phyloP scores from a whole-genome alignment of 1,140 invertebrate genomes.

The Drosophila triauraria region DNA sequence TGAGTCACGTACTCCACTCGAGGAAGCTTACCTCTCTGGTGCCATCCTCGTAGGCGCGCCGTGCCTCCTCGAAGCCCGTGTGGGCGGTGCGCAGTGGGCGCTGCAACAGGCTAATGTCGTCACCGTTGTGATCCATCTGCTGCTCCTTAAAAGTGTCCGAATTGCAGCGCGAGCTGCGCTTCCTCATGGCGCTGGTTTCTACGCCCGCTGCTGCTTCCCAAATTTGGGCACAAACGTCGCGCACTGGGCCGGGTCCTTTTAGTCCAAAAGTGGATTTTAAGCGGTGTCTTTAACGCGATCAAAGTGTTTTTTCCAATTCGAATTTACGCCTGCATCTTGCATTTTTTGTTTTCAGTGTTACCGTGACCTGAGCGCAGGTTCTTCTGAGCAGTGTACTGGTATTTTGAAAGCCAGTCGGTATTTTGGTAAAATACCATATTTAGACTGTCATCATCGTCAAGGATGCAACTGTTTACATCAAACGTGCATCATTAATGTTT shows the following conservation, averaged over 20 bases:
- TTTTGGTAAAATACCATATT: not conserved
- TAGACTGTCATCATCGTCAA: not conserved
- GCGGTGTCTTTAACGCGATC: constrained; percentile 23
- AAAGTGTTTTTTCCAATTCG: constrained; percentile 36
- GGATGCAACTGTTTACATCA: not conserved
- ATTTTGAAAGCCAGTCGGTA: not conserved
- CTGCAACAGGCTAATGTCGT: constrained; percentile 87
- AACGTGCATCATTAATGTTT: not conserved
- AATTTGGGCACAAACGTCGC: not conserved
- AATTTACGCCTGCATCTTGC: constrained; percentile 71
- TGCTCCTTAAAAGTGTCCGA: constrained; percentile 67
- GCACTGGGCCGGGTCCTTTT: not conserved
- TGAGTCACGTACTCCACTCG: constrained; percentile 71
- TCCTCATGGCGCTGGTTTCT: constrained; percentile 56
- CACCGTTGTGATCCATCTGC: constrained; percentile 58
- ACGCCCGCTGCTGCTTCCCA: not conserved
- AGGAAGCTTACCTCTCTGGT: constrained; percentile 86
- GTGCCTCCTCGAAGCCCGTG: constrained; percentile 87
- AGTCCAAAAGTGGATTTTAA: constrained; percentile 8
- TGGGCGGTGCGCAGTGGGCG: constrained; percentile 88
- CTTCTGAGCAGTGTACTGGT: not conserved
- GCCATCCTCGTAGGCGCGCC: constrained; percentile 87
- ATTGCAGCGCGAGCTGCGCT: constrained; percentile 71
- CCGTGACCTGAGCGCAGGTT: constrained; percentile 17
- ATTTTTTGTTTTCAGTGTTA: constrained; percentile 60